Evolutionary conservation across 2,797 vertebrate species (phyloP).

Genomic region (Paratrypauchen microcephalus): DNA sequence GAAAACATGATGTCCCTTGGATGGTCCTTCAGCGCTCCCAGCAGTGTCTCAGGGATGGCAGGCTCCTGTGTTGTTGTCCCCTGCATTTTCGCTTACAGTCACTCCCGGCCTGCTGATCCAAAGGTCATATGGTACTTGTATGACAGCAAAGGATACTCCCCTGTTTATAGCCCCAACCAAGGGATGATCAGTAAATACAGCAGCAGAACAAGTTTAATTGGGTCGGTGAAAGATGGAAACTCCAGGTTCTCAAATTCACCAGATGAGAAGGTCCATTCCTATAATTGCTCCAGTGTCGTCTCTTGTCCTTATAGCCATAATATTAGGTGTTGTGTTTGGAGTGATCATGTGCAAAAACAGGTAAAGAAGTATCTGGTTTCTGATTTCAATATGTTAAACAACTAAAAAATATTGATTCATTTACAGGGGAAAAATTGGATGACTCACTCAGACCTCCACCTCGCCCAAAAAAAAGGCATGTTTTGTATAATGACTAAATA

Average conservation of each 20-base stretch:
- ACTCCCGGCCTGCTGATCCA: constrained; percentile 20
- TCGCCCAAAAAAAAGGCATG: constrained; percentile 53
- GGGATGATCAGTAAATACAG: constrained; percentile 20
- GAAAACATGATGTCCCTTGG: constrained; percentile 41
- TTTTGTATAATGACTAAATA: neutral
- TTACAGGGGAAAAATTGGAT: constrained; percentile 18
- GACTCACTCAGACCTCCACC: constrained; percentile 30
- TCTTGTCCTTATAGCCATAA: constrained; percentile 22
- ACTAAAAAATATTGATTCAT: neutral
- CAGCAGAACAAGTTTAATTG: constrained; percentile 40
- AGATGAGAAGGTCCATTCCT: constrained; percentile 19
- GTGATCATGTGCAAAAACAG: constrained; percentile 30
- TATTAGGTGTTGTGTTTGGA: constrained; percentile 27
- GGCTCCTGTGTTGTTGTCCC: constrained; percentile 68
- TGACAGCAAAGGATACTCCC: constrained; percentile 12
- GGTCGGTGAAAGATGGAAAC: constrained; percentile 21
- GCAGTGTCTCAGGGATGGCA: constrained; percentile 44
- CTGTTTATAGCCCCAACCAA: constrained; percentile 34
- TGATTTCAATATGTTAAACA: neutral
- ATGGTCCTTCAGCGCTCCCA: constrained; percentile 61
- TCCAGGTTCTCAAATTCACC: constrained; percentile 38
- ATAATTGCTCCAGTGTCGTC: constrained; percentile 15
- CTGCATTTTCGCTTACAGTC: constrained; percentile 55
- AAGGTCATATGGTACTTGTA: constrained; percentile 61
- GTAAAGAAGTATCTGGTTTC: constrained; percentile 14